A percentile compares a stretch with the other conserved stretches of the same genome.
Evolutionary conservation across 1,140 invertebrate genomes (phyloP).

Genomic region (Drosophila guanche): DNA sequence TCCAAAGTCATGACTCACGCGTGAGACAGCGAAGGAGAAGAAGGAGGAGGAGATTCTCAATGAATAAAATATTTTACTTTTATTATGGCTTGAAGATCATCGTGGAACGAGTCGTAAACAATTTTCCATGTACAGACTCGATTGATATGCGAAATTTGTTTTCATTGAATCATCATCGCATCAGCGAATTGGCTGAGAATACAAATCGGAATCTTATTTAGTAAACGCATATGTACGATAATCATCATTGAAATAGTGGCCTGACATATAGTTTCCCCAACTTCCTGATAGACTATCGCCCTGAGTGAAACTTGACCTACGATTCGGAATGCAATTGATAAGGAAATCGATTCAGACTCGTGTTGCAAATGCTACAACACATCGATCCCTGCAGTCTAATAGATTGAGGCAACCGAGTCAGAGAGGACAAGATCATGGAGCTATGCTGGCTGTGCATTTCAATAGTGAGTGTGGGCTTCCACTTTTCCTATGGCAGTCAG

Average conservation of each 20-base stretch:
- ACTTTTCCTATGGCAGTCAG: neutral
- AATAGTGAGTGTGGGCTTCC: neutral
- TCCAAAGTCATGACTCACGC: conserved; percentile 14
- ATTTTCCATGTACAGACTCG: conserved; percentile 16
- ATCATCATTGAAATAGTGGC: conserved; percentile 20
- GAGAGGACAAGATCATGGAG: conserved; percentile 30
- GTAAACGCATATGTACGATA: conserved; percentile 5
- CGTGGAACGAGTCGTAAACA: conserved; percentile 16
- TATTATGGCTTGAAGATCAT: conserved; percentile 18
- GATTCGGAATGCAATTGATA: conserved; percentile 40
- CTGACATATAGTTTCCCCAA: conserved; percentile 7
- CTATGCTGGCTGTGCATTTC: conserved; percentile 8
- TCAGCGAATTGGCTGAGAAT: conserved; percentile 6
- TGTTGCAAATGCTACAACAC: neutral
- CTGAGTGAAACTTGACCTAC: conserved; percentile 42
- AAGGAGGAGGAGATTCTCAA: neutral
- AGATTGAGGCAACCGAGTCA: neutral
- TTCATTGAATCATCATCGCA: conserved; percentile 33
- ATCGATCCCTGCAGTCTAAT: neutral
- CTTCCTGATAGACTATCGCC: conserved; percentile 22
- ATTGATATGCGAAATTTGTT: conserved; percentile 41
- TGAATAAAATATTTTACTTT: conserved; percentile 16
- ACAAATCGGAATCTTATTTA: conserved; percentile 11
- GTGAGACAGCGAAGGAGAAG: neutral
- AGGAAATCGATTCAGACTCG: conserved; percentile 3